A percentile compares a stretch with the other conserved stretches of the same genome.
These are phyloP conservation scores for Acrocephalus kingi DNA, from an alignment of 2,113 vertebrate species.

Conservation along the genomic window DNA sequence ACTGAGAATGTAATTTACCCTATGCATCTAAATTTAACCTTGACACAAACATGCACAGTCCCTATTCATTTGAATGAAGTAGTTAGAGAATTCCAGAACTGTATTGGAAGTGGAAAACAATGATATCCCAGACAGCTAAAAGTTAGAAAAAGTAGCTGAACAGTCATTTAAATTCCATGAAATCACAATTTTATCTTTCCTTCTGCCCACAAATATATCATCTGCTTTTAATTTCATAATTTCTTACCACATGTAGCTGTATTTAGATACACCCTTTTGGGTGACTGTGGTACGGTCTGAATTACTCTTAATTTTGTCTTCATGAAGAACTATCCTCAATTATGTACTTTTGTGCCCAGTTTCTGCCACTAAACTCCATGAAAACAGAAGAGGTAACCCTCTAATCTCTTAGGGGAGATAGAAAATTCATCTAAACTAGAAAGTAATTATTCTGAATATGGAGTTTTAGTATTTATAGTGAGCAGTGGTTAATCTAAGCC, in stretches of 20 bases:
- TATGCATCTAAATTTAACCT: neutral
- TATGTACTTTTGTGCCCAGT: neutral
- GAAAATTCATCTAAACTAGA: neutral
- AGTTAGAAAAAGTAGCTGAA: neutral
- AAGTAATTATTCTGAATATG: neutral
- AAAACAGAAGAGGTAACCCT: neutral
- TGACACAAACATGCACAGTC: neutral
- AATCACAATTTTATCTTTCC: neutral
- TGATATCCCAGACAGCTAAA: neutral
- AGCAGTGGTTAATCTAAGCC: neutral
- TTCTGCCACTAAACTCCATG: neutral
- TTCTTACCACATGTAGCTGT: neutral
- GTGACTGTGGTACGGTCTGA: neutral
- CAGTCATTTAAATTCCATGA: neutral
- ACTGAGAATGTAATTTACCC: neutral
- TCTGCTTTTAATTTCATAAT: neutral
- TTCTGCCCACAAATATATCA: accelerated
- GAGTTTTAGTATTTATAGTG: neutral
- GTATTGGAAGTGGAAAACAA: neutral
- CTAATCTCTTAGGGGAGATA: neutral
- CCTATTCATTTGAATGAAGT: neutral
- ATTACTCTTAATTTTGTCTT: neutral
- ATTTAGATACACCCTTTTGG: neutral
- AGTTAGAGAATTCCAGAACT: neutral
- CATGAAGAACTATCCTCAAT: neutral